phyloP scores from a whole-genome alignment of 1,140 invertebrate species.

The Mya arenaria region DNA sequence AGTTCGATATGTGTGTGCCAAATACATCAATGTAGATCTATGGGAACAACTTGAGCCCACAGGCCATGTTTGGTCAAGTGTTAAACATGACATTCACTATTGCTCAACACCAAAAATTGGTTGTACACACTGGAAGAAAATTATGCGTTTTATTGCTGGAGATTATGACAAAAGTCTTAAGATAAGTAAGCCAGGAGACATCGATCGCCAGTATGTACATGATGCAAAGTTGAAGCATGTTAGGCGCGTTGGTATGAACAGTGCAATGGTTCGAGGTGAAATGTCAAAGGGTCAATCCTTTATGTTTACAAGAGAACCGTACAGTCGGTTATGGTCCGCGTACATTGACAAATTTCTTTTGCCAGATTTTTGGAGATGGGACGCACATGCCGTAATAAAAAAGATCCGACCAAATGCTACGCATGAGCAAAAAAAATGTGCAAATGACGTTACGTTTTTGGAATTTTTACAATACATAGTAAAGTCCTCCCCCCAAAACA shows the following conservation, averaged over 20 bases:
- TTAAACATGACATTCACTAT: background rate
- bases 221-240: background rate
- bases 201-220: background rate
- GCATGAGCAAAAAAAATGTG: slow-evolving; percentile 23
- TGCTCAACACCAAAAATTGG: slow-evolving; percentile 5
- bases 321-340: slow-evolving; percentile 57
- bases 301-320: slow-evolving; percentile 60
- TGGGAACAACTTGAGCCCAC: too few species aligned
- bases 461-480: slow-evolving; percentile 57
- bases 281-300: background rate
- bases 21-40: too few species aligned
- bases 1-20: too few species aligned
- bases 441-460: slow-evolving; percentile 53
- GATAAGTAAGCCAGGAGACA: background rate
- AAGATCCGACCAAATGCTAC: background rate
- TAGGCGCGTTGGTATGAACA: background rate
- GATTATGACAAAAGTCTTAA: background rate
- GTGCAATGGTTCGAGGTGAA: too few species aligned
- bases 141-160: background rate
- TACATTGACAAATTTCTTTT: slow-evolving; percentile 63
- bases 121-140: slow-evolving; percentile 16
- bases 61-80: too few species aligned
- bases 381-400: slow-evolving; percentile 1
- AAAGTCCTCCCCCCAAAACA: background rate
- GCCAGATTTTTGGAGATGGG: slow-evolving; percentile 33